These are phyloP conservation scores for Sminthopsis crassicaudata DNA, from an alignment of 2,113 vertebrate species.

Conservation along the genomic window DNA sequence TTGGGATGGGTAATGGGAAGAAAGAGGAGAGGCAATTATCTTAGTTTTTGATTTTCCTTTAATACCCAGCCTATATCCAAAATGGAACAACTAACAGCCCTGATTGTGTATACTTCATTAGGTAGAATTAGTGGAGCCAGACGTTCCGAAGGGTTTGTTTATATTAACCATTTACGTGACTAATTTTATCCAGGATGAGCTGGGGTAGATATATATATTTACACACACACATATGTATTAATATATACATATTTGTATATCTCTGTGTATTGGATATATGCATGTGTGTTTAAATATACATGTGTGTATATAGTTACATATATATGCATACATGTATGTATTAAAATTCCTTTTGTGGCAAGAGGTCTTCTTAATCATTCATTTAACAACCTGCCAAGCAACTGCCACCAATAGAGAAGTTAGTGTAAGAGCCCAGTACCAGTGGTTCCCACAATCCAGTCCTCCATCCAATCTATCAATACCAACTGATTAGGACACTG, in stretches of 20 bases:
- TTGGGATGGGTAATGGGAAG: rapidly evolving
- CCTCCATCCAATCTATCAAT: background rate
- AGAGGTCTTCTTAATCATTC: background rate
- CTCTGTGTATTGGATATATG: no score
- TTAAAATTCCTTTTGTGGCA: background rate
- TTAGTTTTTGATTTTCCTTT: background rate
- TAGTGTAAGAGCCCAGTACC: background rate
- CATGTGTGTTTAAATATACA: no score
- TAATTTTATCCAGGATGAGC: conserved; percentile 53
- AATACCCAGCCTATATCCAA: conserved; percentile 26
- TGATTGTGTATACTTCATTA: conserved; percentile 60
- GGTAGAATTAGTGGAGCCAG: conserved; percentile 47
- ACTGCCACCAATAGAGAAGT: background rate
- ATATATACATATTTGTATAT: background rate
- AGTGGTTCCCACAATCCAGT: background rate
- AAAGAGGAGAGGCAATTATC: background rate
- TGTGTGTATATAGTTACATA: no score
- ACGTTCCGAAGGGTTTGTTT: conserved; percentile 64
- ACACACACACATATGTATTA: no score
- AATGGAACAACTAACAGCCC: conserved; percentile 42
- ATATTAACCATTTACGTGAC: conserved; percentile 48
- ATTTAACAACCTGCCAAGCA: no score
- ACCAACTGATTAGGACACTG: background rate
- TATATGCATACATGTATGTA: no score
- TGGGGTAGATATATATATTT: background rate